Conservation (phyloP, 92 coral and sea anemone genomes). For the Muricea muricata region DNA sequence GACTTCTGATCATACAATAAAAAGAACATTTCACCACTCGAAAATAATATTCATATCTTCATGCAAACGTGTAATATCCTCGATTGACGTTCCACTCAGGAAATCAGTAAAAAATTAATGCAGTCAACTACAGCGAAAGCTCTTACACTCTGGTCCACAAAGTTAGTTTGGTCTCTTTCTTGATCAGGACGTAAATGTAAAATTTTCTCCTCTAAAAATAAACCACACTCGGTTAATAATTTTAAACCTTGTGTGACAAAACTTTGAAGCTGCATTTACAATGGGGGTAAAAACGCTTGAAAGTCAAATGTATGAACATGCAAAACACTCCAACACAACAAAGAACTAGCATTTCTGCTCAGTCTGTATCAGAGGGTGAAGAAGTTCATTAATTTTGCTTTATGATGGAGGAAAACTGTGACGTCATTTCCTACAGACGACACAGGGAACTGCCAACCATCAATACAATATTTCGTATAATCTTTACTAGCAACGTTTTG, state of each 20-base stretch:
- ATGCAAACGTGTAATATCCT: too few species aligned
- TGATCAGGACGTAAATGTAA: conserved; percentile 94
- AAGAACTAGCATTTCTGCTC: conserved; percentile 34
- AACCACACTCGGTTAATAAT: too few species aligned
- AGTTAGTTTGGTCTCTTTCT: conserved; percentile 97
- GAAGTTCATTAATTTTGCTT: conserved; percentile 63
- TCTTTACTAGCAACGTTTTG: too few species aligned
- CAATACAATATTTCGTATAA: conserved; percentile 2
- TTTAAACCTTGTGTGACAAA: too few species aligned
- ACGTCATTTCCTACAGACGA: conserved; percentile 75
- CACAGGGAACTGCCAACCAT: conserved; percentile 89
- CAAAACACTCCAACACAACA: conserved; percentile 83
- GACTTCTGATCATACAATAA: too few species aligned
- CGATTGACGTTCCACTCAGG: neutral
- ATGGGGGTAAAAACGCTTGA: too few species aligned
- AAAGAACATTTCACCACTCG: too few species aligned
- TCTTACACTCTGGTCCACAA: conserved; percentile 88
- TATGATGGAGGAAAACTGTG: conserved; percentile 45
- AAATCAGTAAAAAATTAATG: neutral
- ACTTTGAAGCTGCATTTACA: too few species aligned
- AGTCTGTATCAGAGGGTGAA: conserved; percentile 88
- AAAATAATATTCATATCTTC: too few species aligned
- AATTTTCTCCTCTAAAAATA: conserved; percentile 83
- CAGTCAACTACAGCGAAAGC: neutral
- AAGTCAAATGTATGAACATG: conserved; percentile 73